Base-by-base conservation (phyloP, 2,888 invertebrate genomes). In the Hyposoter didymator region DNA sequence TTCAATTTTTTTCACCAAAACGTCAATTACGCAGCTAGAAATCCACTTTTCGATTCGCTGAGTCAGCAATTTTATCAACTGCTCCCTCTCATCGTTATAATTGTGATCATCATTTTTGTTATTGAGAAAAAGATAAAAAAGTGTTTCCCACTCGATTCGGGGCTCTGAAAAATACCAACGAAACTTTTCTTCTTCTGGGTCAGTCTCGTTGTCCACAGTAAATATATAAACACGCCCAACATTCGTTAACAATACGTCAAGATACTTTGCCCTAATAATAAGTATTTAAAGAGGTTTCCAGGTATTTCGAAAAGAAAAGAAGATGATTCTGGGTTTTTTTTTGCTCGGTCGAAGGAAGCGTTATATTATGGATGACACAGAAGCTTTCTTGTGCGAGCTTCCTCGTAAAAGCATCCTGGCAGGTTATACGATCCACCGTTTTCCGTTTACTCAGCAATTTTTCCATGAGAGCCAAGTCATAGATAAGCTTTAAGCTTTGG, bases 401-500 rank as follows among this genome's bases (percentile, higher is more conserved):
- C 49, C 82, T 83, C 85, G 83, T 85, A 85, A 85, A 85, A 83
- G 85, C 66, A 76, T 73, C 76, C 73, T 67, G 83, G 82, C 76
- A 80, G 83, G 83, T 85, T 85, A 85, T 85, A 84, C 83, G 84
- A 86, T 78, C 85, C 84, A 81, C 84, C 80, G 83, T 86, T 86
- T 86, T 86, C 85, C 85, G 85, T 86, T 86, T 86, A 86, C 85
- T 84, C 84, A 81, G 85, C 85, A 84, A 86, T 86, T 86, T 86
- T 86, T 86, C 81, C 82, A 73, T 79, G 52, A 74, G 85, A 86
- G 85, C 85, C 84, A 86, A 86, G 85, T 84, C 85, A 81, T 81
- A 81, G 85, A 86, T 86, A 86, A 86, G 85, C 85, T 81, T 78
- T 74, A 76, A 86, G 83, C 85, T 84, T 39, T 47, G 47, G 49